Base-by-base conservation (phyloP, 2,888 invertebrate species). In the Leucoma salicis region DNA sequence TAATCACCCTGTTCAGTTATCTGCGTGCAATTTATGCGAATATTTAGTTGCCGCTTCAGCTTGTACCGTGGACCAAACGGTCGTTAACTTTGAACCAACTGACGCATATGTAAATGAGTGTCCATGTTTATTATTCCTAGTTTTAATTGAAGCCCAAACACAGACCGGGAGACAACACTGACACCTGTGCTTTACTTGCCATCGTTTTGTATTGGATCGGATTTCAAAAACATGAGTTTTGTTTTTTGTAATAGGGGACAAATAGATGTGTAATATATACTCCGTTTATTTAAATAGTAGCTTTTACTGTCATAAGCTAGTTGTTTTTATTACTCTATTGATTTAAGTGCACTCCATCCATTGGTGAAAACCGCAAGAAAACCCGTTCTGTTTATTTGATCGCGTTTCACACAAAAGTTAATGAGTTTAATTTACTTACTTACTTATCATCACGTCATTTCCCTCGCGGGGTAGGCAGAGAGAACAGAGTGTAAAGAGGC, bases 91-190 rank as follows among this genome's bases (percentile, higher is more conserved):
- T 51, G 69, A 66, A 67, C 74, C 70, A 72, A 71, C 75, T 72
- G 72, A 69, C 66, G 69, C 61, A 59, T 65, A 70, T 71, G 77
- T 76, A 78, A 78, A 78, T 79, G 77, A 78, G 72, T 59, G 57
- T 55, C 61, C 55, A 46, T 74, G 79, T 80, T 79, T 81, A 78
- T 81, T 81, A 70, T 77, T 78, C 47, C 71, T 70, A 72, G 78
- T 70, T 78, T 78, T 81, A 78, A 78, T 79, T 79, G 79, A 73
- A 74, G 70, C 63, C 42, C 67, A 72, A 70, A 74, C 72, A 67
- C 50, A 49, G 55, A 57, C 58, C 42, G 48, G 65, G 63, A 21
- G 21, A 76, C 72, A 81, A 79, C 76, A 79, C 33, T 39, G 48
- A 62, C 81, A 81, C 80, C 81, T 79, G 77, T 63, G 53, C 43